Evolutionary conservation across 2,888 invertebrate species (phyloP), one percentile per base, ranked within the genome.

Genomic region (Lottia scabra): DNA sequence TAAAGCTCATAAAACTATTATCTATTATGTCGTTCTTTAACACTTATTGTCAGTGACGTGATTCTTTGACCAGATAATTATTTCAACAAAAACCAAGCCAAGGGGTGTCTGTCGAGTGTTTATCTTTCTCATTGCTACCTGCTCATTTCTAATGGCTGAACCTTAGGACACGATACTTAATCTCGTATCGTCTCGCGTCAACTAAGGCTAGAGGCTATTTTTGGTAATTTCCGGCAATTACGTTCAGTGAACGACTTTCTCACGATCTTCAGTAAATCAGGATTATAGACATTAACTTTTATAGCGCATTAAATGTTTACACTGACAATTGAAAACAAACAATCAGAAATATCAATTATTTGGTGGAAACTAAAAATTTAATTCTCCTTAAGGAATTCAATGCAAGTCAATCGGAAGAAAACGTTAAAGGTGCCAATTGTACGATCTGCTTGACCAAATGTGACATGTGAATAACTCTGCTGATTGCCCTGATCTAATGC

Each of bases 191-290:
- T 56, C 56, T 56, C 56, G 56, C 56, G 56, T 56, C 23, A 23
- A 23, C 19, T 38, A 23, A 56, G 23, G 56, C 56, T 56, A 13
- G 19, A 23, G 56, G 56, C 56, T 23, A 56, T 56, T 56, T 56
- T 56, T 23, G 56, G 19, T 56, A 56, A 56, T 56, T 56, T 56
- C 56, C 56, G 56, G 56, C 56, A 56, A 56, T 56, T 56, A 56
- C 56, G 23, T 56, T 56, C 19, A 19, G 23, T 56, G 23, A 19
- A 56, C 23, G 56, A 56, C 56, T 56, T 56, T 56, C 56, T 56
- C 56, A 56, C 56, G 56, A 56, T 56, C 10, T 56, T 23, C 23
- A 23, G 19, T 23, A 23, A 56, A 56, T 56, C 38, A 38, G 38
- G 38, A 38, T 38, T 38, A 38, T 38, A 38, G 38, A 38, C 38